These are phyloP conservation scores for Tupiocoris notatus DNA, from an alignment of 2,888 invertebrate genomes.

Conservation along the genomic window DNA sequence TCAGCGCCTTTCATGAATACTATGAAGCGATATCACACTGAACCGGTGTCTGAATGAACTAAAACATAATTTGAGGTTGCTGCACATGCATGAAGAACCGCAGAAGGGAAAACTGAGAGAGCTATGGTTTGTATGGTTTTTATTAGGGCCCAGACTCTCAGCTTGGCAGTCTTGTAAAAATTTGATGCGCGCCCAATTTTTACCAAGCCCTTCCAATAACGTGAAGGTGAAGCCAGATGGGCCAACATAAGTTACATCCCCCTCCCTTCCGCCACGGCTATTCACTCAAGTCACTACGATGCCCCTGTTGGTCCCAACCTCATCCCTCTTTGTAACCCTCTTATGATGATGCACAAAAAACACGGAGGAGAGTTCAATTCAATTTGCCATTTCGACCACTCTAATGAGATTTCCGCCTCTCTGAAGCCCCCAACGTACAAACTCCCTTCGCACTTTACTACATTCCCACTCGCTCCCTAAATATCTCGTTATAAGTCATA, in stretches of 20 bases:
- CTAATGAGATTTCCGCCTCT: conserved; percentile 49
- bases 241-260: conserved; percentile 41
- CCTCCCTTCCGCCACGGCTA: not conserved
- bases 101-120: not conserved
- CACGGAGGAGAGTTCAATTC: conserved; percentile 46
- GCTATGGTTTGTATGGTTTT: not conserved
- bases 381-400: conserved; percentile 50
- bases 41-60: too few species aligned
- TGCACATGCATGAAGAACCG: too few species aligned
- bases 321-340: conserved; percentile 27
- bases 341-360: conserved; percentile 45
- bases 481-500: conserved; percentile 33
- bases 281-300: too few species aligned
- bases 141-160: not conserved
- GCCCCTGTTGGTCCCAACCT: not conserved
- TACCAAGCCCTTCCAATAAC: conserved; percentile 17
- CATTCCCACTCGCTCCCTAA: conserved; percentile 6
- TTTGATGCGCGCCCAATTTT: not conserved
- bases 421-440: conserved; percentile 19
- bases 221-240: conserved; percentile 35
- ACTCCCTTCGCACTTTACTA: conserved; percentile 32
- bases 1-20: too few species aligned
- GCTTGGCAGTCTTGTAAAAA: not conserved
- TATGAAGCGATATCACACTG: too few species aligned
- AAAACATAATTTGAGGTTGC: too few species aligned